Percentiles rank a stretch among this genome's conserved stretches.
Evolutionary conservation across 2,888 invertebrate genomes (phyloP).

Genomic region (Dryocosmus kuriphilus): DNA sequence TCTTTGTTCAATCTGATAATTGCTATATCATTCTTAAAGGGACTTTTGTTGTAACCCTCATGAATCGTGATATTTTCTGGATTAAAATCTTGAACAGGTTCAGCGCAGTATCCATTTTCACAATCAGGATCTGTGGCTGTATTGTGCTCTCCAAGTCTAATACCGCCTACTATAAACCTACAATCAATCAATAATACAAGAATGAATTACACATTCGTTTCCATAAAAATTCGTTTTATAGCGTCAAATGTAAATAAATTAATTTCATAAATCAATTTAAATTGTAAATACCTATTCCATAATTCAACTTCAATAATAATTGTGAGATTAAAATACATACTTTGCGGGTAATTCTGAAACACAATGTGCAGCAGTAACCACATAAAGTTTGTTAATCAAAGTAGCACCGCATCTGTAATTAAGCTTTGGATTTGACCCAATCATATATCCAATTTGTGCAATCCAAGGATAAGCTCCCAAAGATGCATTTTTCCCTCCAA

Average conservation of each 20-base stretch:
- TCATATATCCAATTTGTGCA: constrained; percentile 80
- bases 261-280: background rate
- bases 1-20: constrained; percentile 69
- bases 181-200: constrained; percentile 14
- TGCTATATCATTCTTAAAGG: constrained; percentile 74
- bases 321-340: constrained; percentile 42
- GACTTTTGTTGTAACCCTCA: constrained; percentile 64
- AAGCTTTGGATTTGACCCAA: constrained; percentile 45
- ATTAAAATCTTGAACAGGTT: constrained; percentile 68
- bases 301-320: background rate
- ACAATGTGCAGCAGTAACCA: constrained; percentile 78
- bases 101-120: constrained; percentile 67
- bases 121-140: constrained; percentile 67
- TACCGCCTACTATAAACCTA: constrained; percentile 59
- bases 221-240: background rate
- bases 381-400: constrained; percentile 73
- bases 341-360: constrained; percentile 62
- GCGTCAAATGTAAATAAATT: background rate
- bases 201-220: constrained; percentile 25
- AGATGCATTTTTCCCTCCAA: constrained; percentile 81
- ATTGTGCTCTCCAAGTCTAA: constrained; percentile 75
- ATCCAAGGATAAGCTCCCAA: constrained; percentile 84
- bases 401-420: constrained; percentile 75
- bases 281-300: background rate
- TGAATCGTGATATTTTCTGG: constrained; percentile 69